Base-by-base conservation (phyloP, 2,888 invertebrate species). In the Orthosia cruda region DNA sequence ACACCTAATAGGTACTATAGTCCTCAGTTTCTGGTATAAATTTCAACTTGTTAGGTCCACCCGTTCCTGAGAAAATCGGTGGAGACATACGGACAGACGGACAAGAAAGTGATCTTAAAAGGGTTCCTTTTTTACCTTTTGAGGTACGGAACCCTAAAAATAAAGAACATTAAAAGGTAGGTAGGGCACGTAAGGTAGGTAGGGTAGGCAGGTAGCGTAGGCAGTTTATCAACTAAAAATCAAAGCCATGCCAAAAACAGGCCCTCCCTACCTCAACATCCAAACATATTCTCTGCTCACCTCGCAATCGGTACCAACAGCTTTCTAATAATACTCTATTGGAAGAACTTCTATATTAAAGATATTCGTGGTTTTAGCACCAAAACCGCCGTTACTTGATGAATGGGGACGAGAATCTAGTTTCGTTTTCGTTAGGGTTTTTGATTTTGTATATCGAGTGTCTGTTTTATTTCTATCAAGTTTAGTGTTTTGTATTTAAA, bases 281-380 rank as follows among this genome's bases (percentile, higher is more conserved):
- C 23, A 18, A 52, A 49, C 20, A 58, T n/a, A n/a, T n/a, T 23
- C 57, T 50, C 78, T 69, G 61, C 62, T 32, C 11, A 50, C 62
- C 57, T 65, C 20, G 26, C 45, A 73, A 86, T 86, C 84, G 86
- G 84, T 86, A 81, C 49, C 16, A 0, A 54, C 71, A 61, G 82
- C 85, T 85, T 85, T 85, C 85, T 85, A 85, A 84, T 84, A 74
- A 71, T 65, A 74, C 74, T 26, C 70, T 71, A 72, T 79, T 65
- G 77, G 57, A 69, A 55, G 49, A 71, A 64, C 45, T 67, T 26
- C 70, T 74, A 54, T 45, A 71, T 73, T 59, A 63, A 66, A 13
- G 45, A 3, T 83, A 72, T 83, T 67, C 67, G 47, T 64, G 50
- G 50, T 74, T 76, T 72, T 69, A 55, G 16, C 59, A 18, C 40